Conservation (phyloP, 1,140 invertebrate species). For the Psilanteris sp. region DNA sequence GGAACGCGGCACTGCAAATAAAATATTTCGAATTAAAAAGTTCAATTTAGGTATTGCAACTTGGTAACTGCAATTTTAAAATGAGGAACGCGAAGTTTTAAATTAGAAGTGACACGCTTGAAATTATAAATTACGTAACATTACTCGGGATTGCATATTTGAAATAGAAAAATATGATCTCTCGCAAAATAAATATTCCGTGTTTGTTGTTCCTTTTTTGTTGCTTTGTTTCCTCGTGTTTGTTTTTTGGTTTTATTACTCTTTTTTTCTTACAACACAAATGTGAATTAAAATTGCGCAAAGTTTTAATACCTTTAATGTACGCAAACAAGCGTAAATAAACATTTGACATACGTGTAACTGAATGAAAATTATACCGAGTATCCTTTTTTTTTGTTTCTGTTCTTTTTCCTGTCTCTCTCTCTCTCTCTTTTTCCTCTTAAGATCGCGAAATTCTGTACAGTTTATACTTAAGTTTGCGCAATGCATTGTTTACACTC, state of each 20-base stretch:
- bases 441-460: background rate
- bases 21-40: slow-evolving; percentile 54
- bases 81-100: slow-evolving; percentile 46
- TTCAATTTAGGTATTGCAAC: slow-evolving; percentile 54
- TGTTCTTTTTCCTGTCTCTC: no score
- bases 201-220: slow-evolving; percentile 5
- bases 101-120: slow-evolving; percentile 50
- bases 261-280: slow-evolving; percentile 1
- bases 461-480: no score
- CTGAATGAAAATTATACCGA: background rate
- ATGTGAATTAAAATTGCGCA: slow-evolving; percentile 11
- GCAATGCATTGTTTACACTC: no score
- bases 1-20: slow-evolving; percentile 15
- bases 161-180: slow-evolving; percentile 46
- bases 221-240: background rate
- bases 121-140: slow-evolving; percentile 52
- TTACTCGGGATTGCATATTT: slow-evolving; percentile 46
- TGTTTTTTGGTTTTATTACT: background rate
- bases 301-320: slow-evolving; percentile 18
- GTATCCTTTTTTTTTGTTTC: background rate
- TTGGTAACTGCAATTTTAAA: slow-evolving; percentile 50
- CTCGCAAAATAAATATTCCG: slow-evolving; percentile 22
- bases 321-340: slow-evolving; percentile 12
- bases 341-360: background rate
- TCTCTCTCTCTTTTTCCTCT: no score